phyloP scores from a whole-genome alignment of 2,113 vertebrate genomes.

The Turnix velox region DNA sequence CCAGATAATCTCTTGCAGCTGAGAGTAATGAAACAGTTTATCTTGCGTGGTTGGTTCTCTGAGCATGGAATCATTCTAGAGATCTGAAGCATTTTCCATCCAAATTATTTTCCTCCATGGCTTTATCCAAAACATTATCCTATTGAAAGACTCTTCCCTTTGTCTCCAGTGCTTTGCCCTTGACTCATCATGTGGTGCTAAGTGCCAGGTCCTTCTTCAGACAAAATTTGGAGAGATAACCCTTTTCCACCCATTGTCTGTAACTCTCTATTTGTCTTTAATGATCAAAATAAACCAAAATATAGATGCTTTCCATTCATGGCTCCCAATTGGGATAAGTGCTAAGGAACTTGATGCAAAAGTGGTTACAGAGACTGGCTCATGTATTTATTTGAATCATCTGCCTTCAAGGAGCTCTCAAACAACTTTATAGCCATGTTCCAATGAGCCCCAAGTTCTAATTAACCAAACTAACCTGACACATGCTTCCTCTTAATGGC shows the following conservation, averaged over 20 bases:
- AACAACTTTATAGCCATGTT: background rate
- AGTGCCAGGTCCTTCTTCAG: background rate
- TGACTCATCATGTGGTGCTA: background rate
- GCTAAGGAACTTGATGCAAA: conserved; percentile 29
- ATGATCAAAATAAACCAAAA: conserved; percentile 40
- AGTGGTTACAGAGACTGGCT: background rate
- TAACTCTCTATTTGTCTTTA: conserved; percentile 45
- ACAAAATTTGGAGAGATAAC: background rate
- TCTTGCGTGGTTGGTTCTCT: background rate
- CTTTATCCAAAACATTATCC: background rate
- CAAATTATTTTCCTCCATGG: background rate
- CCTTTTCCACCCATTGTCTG: background rate
- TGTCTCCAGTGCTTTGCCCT: background rate
- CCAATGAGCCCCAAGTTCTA: conserved; percentile 39
- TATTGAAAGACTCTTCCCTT: background rate
- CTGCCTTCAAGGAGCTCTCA: conserved; percentile 30
- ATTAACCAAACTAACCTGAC: conserved; percentile 46
- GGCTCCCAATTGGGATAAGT: background rate
- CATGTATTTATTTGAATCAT: conserved; percentile 39
- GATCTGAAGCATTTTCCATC: background rate
- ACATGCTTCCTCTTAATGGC: background rate
- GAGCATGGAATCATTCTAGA: background rate
- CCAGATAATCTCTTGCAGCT: conserved; percentile 1
- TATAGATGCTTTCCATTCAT: background rate
- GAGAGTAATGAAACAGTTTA: conserved; percentile 13